A percentile compares a stretch with the other conserved stretches of the same genome.
phyloP scores from a whole-genome alignment of 2,888 invertebrate species.

The Clivina fossor region DNA sequence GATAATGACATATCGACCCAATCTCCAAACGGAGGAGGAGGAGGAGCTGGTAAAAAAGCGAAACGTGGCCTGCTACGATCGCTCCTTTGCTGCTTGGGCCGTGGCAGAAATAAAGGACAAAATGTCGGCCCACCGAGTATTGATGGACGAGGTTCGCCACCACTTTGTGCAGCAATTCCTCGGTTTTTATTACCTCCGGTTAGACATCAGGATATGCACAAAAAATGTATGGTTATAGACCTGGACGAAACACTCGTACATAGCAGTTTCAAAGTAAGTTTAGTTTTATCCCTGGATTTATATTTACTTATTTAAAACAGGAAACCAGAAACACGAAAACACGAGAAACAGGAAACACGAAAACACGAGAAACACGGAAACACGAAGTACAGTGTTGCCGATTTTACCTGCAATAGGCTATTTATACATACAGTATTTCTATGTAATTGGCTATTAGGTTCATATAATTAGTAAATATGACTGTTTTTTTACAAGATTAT shows the following conservation, averaged over 20 bases:
- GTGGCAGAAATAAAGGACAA: conserved; percentile 46
- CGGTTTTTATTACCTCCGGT: conserved; percentile 85
- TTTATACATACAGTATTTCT: too few species aligned
- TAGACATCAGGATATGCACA: conserved; percentile 91
- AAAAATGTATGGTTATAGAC: conserved; percentile 99
- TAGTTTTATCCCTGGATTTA: too few species aligned
- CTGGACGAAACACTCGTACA: conserved; percentile 99
- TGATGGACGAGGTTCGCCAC: conserved; percentile 48
- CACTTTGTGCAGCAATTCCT: conserved; percentile 65
- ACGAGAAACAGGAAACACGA: too few species aligned
- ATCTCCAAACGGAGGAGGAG: conserved; percentile 50
- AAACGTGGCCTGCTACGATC: conserved; percentile 78
- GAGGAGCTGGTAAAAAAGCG: conserved; percentile 58
- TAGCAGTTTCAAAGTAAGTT: conserved; percentile 99
- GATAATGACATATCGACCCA: conserved; percentile 52
- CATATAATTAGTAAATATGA: too few species aligned
- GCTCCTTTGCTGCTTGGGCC: conserved; percentile 80
- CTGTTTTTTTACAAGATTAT: too few species aligned
- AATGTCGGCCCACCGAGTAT: conserved; percentile 56
- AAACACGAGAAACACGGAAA: too few species aligned
- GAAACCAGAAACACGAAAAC: too few species aligned
- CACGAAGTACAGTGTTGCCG: too few species aligned
- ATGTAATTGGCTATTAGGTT: too few species aligned
- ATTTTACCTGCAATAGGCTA: too few species aligned
- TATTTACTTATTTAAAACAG: too few species aligned